Conservation (phyloP, 2,888 invertebrate species). For the Eilema griseolum region DNA sequence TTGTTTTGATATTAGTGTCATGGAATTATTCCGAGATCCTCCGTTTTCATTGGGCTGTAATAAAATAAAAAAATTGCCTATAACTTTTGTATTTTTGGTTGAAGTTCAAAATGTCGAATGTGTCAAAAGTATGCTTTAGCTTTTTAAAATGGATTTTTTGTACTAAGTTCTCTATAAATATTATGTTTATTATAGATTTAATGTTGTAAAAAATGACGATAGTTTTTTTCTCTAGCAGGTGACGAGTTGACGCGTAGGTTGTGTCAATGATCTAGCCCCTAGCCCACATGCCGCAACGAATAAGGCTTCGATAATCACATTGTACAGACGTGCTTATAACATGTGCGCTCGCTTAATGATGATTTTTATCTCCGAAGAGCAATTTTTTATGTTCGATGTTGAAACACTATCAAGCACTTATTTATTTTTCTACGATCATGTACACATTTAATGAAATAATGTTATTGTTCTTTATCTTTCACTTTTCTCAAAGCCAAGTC, state of each 20-base stretch:
- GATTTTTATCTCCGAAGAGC: conserved; percentile 56
- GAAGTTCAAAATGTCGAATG: conserved; percentile 67
- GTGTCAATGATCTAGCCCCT: conserved; percentile 85
- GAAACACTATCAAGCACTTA: conserved; percentile 22
- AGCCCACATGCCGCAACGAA: conserved; percentile 85
- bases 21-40: conserved; percentile 84
- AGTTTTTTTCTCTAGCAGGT: conserved; percentile 81
- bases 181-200: conserved; percentile 75
- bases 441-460: background rate
- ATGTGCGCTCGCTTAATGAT: conserved; percentile 54
- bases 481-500: background rate
- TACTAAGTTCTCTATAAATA: conserved; percentile 33
- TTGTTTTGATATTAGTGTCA: conserved; percentile 73
- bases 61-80: conserved; percentile 52
- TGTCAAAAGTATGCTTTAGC: background rate
- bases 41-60: conserved; percentile 79
- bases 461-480: background rate
- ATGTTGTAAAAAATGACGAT: conserved; percentile 65
- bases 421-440: background rate
- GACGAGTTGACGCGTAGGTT: conserved; percentile 83
- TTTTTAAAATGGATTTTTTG: conserved; percentile 16
- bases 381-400: conserved; percentile 37
- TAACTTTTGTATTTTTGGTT: conserved; percentile 22
- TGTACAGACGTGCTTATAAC: conserved; percentile 65
- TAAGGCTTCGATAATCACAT: conserved; percentile 84